These are phyloP conservation scores for Gallinago jamesoni DNA, from an alignment of 2,113 vertebrate genomes.

Conservation along the genomic window DNA sequence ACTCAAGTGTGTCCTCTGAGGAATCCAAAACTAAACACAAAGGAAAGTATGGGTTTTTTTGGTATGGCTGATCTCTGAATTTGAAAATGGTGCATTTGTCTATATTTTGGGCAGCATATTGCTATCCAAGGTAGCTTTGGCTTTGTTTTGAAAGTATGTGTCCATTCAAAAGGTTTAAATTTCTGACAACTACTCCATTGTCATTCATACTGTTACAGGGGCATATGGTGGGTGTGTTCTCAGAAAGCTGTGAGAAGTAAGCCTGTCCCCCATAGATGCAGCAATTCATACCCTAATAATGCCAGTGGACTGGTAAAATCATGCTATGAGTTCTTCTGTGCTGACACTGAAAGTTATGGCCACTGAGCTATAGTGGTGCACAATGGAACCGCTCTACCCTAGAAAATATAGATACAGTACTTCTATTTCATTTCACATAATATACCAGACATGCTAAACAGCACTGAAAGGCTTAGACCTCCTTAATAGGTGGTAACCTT, in stretches of 20 bases:
- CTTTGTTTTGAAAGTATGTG: not conserved
- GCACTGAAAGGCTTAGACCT: conserved; percentile 2
- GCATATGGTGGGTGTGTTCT: not conserved
- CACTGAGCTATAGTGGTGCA: not conserved
- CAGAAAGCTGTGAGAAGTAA: not conserved
- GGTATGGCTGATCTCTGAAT: not conserved
- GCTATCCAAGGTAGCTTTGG: not conserved
- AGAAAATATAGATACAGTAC: not conserved
- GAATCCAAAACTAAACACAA: not conserved
- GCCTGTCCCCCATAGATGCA: fast-evolving
- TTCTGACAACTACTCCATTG: not conserved
- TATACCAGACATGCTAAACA: not conserved
- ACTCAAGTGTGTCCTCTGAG: not conserved
- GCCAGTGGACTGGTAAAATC: not conserved
- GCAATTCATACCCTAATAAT: not conserved
- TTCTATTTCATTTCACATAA: not conserved
- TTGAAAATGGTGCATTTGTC: not conserved
- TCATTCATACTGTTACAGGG: not conserved
- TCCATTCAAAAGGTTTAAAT: not conserved
- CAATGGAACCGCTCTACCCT: not conserved
- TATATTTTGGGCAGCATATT: not conserved
- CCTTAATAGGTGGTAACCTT: not conserved
- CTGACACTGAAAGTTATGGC: not conserved
- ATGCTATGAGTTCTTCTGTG: not conserved
- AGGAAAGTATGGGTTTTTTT: not conserved